Evolutionary conservation across 2,888 invertebrate species (phyloP).

Genomic region (Frankliniella intonsa): DNA sequence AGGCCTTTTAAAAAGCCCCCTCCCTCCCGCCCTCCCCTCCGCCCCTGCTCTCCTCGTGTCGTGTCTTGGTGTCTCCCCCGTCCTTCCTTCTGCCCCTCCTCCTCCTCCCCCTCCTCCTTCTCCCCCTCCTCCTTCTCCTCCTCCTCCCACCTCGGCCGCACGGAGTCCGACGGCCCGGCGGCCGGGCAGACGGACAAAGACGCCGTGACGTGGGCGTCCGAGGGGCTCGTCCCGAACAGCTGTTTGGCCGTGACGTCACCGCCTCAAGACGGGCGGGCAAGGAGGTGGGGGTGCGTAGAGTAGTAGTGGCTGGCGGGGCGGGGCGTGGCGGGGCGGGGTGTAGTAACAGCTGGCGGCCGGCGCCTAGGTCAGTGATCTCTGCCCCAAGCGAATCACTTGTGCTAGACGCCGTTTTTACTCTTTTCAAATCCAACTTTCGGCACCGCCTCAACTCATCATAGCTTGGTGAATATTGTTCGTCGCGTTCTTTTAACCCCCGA

Average conservation of each 20-base stretch:
- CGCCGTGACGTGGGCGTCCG: background rate
- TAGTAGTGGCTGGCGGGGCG: background rate
- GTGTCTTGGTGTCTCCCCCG: background rate
- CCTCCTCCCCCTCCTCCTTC: background rate
- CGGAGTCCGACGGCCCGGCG: background rate
- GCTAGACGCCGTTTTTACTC: too few relatives aligned
- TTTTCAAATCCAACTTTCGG: too few relatives aligned
- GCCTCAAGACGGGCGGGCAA: background rate
- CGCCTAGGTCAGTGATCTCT: too few relatives aligned
- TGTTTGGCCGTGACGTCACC: background rate
- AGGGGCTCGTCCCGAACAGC: constrained; percentile 1
- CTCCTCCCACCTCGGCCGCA: background rate
- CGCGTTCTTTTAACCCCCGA: too few relatives aligned
- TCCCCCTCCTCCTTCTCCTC: background rate
- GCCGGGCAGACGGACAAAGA: too few relatives aligned
- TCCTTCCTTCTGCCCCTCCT: background rate
- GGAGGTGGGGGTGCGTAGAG: background rate
- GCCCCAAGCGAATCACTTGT: too few relatives aligned
- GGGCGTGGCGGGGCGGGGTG: background rate
- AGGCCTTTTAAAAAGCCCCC: constrained; percentile 1
- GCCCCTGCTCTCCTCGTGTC: background rate
- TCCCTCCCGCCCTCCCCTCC: background rate
- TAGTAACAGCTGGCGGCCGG: background rate
- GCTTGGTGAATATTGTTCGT: too few relatives aligned
- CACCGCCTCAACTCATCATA: too few relatives aligned